These are phyloP conservation scores for Miichthys miiuy DNA, from an alignment of 2,797 vertebrate species.

Conservation along the genomic window DNA sequence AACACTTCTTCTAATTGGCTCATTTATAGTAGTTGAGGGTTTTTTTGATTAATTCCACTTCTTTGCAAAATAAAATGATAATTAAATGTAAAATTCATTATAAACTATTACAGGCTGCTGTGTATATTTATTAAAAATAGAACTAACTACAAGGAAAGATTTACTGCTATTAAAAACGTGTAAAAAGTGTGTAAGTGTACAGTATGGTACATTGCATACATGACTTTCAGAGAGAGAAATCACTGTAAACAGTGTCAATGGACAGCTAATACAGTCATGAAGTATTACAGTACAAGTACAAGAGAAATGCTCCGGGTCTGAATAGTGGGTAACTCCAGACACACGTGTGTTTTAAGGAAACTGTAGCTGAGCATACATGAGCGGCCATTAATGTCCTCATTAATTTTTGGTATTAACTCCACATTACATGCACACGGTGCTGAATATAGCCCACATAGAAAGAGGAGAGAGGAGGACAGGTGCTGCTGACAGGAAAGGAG, in stretches of 20 bases:
- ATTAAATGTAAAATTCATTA: constrained; percentile 24
- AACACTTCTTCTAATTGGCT: neutral
- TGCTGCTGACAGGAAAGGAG: constrained; percentile 35
- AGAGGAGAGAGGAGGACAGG: constrained; percentile 27
- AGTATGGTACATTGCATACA: constrained; percentile 15
- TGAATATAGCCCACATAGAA: constrained; percentile 19
- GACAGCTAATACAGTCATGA: neutral
- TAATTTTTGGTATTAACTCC: constrained; percentile 34
- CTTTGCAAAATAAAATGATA: neutral
- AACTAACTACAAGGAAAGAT: constrained; percentile 1
- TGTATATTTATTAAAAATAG: neutral
- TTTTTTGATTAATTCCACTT: constrained; percentile 19
- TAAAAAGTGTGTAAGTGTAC: neutral
- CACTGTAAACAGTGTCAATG: neutral
- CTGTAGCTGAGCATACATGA: constrained; percentile 9
- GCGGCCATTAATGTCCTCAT: constrained; percentile 29
- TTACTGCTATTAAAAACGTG: constrained; percentile 21
- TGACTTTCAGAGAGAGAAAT: constrained; percentile 25
- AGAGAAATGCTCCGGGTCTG: constrained; percentile 2
- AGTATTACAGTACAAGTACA: neutral
- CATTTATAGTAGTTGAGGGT: neutral
- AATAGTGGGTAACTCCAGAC: constrained; percentile 5
- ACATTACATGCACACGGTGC: constrained; percentile 19
- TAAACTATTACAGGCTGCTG: constrained; percentile 1
- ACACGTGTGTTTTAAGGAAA: neutral